Percentiles rank a stretch among this genome's conserved stretches.
Conservation (phyloP, 2,113 vertebrate species). For the Apodemus sylvaticus region DNA sequence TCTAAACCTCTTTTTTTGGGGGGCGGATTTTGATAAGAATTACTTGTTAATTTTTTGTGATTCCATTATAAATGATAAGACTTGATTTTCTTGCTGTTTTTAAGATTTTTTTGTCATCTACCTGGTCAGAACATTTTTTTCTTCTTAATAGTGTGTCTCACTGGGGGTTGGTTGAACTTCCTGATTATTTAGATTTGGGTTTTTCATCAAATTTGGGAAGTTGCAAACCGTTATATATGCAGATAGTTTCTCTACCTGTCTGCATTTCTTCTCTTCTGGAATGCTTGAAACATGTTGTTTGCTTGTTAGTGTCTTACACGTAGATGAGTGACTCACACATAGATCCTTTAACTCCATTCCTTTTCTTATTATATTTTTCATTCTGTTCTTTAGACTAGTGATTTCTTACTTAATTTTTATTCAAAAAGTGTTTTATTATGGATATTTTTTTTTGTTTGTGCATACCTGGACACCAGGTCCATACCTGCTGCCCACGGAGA, state of each 20-base stretch:
- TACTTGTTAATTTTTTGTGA: not conserved
- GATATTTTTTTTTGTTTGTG: not conserved
- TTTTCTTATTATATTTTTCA: not conserved
- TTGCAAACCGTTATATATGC: not conserved
- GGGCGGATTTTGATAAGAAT: not conserved
- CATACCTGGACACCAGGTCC: not conserved
- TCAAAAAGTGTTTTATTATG: not conserved
- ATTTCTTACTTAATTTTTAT: not conserved
- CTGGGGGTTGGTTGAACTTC: not conserved
- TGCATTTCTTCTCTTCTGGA: not conserved
- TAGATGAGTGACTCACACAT: not conserved
- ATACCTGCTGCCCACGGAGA: not conserved
- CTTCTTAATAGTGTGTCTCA: not conserved
- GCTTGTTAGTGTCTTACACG: not conserved
- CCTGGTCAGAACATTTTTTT: not conserved
- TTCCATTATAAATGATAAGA: not conserved
- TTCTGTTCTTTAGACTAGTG: not conserved
- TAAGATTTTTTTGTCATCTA: not conserved
- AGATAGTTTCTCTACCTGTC: not conserved
- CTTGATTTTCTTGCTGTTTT: not conserved
- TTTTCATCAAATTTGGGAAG: not conserved
- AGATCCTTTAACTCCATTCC: not conserved
- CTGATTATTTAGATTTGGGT: not conserved
- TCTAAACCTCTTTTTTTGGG: not conserved
- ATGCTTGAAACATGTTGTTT: not conserved